These are phyloP conservation scores for Drosophila leonis DNA, from an alignment of 2,888 invertebrate species.

Conservation along the genomic window DNA sequence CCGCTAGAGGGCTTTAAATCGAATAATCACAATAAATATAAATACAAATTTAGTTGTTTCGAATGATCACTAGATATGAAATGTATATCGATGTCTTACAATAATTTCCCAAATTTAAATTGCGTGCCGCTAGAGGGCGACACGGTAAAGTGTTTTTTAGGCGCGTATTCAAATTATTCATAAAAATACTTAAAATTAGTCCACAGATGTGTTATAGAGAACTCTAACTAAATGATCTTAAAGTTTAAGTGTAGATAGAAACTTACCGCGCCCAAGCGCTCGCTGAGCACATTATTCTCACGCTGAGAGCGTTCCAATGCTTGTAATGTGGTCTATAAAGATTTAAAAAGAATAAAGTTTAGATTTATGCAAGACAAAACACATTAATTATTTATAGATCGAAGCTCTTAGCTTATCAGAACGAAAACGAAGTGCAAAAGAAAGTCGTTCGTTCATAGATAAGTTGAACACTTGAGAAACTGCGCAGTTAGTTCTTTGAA, in stretches of 20 bases:
- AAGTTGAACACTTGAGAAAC: conserved; percentile 63
- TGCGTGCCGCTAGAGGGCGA: not conserved
- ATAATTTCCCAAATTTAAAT: not conserved
- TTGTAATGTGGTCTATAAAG: conserved; percentile 87
- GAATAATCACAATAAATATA: no score
- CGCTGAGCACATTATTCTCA: conserved; percentile 90
- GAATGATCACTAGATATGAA: conserved; percentile 1
- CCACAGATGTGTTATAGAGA: not conserved
- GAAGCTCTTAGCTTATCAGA: conserved; percentile 32
- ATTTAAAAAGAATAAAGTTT: conserved; percentile 7
- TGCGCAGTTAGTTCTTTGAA: conserved; percentile 61
- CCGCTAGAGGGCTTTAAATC: conserved; percentile 4
- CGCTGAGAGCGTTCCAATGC: conserved; percentile 91
- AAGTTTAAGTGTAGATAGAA: not conserved
- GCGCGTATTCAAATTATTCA: not conserved
- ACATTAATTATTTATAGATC: conserved; percentile 10
- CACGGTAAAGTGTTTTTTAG: not conserved
- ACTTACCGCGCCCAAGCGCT: conserved; percentile 88
- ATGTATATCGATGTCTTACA: not conserved
- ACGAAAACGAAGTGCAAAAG: conserved; percentile 43
- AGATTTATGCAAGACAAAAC: conserved; percentile 6
- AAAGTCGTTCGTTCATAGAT: conserved; percentile 62
- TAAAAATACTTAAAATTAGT: not conserved
- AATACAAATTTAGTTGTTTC: no score
- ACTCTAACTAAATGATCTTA: not conserved